Evolutionary conservation across 2,113 vertebrate species (phyloP), one percentile per base, ranked within the genome.

Genomic region (Anoplopoma fimbria): DNA sequence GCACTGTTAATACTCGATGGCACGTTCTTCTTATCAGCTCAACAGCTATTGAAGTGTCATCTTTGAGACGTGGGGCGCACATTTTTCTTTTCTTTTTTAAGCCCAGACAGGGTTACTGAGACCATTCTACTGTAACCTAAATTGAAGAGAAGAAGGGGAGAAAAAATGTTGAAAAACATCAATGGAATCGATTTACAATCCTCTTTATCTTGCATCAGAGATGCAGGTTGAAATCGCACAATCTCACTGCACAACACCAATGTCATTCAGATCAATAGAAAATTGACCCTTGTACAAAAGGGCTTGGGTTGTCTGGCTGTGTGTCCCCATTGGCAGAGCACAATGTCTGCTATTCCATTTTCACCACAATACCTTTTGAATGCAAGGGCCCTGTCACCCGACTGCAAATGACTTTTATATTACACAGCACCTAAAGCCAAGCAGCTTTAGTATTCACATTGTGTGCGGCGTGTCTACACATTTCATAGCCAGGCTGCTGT

Each of bases 101-200:
- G 79, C 61, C 71, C 73, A 77, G 87, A 83, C 67, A 19, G 74
- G 84, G 84, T 80, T 83, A 79, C 87, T 69, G 76, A 91, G 86
- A 86, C 82, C 78, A 92, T 89, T 93, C 89, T 92, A 89, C 90
- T 91, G 82, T 90, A 90, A 82, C 75, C 69, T 83, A 89, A 91
- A 87, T 90, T 90, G 81, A 89, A 84, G 88, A 79, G 79, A 83
- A 84, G 85, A 82, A 84, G 62, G 69, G 57, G 77, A 64, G 31
- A 2, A 23, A 67, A 77, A 81, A 70, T 1, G 12, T n/a, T 45
- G 75, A 61, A 78, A 55, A 36, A 87, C 90, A 87, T 94, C 93
- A 92, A 93, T 92, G 64, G 79, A 90, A 95, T 95, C 55, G 92
- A 95, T 94, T 92, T 88, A 92, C 89, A 87, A 90, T 90, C 88